Evolutionary conservation across 2,113 vertebrate species (phyloP).

Genomic region (Myrmophylax atrothorax): DNA sequence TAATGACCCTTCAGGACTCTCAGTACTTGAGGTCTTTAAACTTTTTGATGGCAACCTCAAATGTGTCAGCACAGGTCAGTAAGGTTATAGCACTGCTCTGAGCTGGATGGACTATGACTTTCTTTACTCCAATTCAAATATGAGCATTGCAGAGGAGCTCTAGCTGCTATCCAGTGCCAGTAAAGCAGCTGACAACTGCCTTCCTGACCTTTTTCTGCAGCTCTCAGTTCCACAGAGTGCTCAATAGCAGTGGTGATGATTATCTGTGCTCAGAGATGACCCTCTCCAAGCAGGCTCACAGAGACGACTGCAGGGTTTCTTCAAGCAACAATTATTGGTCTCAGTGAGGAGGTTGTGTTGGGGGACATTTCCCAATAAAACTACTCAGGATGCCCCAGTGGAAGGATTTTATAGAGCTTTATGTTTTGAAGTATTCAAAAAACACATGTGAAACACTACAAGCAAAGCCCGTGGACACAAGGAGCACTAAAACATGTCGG

Average conservation of each 20-base stretch:
- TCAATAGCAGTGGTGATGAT: not conserved
- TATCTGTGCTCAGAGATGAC: not conserved
- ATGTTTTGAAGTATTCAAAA: not conserved
- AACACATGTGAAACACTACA: not conserved
- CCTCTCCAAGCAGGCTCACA: not conserved
- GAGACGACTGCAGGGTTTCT: accelerated
- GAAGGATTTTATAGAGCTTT: not conserved
- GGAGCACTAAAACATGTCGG: accelerated
- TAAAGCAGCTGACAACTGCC: not conserved
- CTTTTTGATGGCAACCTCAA: not conserved
- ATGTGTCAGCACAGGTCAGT: not conserved
- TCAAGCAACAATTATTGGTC: not conserved
- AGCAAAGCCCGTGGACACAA: not conserved
- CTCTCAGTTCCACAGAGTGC: not conserved
- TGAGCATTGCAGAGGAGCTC: not conserved
- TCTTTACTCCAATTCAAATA: not conserved
- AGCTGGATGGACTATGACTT: not conserved
- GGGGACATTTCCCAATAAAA: not conserved
- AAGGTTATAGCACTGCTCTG: not conserved
- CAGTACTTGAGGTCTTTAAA: not conserved
- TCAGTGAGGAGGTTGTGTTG: not conserved
- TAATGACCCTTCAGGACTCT: not conserved
- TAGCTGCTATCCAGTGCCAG: not conserved
- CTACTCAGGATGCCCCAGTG: accelerated
- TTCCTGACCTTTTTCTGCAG: not conserved